Percentiles rank a stretch among this genome's conserved stretches.
phyloP scores from a whole-genome alignment of 2,113 vertebrate genomes.

The Megaptera novaeangliae region DNA sequence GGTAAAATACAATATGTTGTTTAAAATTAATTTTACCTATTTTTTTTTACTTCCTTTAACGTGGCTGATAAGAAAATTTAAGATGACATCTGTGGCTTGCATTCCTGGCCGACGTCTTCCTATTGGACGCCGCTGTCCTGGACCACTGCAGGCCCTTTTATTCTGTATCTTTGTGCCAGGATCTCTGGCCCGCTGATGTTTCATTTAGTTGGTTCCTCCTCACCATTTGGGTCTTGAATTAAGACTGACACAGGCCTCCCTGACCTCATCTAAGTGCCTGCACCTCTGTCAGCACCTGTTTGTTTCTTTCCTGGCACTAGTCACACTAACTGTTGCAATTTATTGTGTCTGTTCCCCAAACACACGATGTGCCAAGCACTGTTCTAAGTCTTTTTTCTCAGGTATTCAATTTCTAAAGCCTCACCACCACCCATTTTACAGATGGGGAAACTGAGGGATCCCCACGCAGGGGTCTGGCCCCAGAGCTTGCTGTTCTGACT shows the following conservation, averaged over 20 bases:
- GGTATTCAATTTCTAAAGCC: neutral
- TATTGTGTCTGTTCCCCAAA: neutral
- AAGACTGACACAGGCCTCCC: fast-evolving
- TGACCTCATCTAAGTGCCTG: fast-evolving
- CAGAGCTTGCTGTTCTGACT: neutral
- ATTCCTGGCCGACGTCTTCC: fast-evolving
- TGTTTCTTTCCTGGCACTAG: fast-evolving
- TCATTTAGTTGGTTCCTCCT: neutral
- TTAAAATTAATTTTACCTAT: neutral
- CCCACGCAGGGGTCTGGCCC: neutral
- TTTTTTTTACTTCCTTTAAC: neutral
- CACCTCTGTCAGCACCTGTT: no score
- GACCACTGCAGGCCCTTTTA: neutral
- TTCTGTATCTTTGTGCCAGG: neutral
- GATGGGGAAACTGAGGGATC: neutral
- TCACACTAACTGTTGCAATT: fast-evolving
- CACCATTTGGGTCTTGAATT: neutral
- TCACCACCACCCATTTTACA: no score
- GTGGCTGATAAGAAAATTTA: neutral
- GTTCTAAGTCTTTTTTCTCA: neutral
- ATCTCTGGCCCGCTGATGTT: neutral
- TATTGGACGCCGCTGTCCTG: fast-evolving
- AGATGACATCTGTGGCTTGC: neutral
- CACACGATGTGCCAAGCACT: neutral
- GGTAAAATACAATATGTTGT: neutral